phyloP scores from a whole-genome alignment of 2,797 vertebrate genomes.

The Furcifer pardalis region DNA sequence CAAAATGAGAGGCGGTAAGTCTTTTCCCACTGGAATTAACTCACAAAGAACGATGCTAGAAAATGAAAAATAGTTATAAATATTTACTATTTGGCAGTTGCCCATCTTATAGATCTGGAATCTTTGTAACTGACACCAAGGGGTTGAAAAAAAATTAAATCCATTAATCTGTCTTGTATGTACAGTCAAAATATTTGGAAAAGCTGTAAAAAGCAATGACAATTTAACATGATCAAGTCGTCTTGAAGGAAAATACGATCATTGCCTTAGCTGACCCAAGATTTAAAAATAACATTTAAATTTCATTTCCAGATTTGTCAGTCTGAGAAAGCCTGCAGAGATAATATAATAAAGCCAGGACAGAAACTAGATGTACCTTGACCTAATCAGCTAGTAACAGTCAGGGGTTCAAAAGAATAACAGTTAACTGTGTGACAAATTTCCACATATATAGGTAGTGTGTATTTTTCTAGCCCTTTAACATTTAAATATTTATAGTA shows the following conservation, averaged over 20 bases:
- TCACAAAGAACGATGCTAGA: conserved; percentile 6
- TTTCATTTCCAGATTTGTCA: conserved; percentile 28
- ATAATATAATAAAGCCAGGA: background rate
- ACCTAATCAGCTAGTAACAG: background rate
- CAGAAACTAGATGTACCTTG: background rate
- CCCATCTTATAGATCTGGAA: conserved; percentile 22
- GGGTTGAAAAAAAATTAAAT: background rate
- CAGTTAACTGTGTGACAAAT: background rate
- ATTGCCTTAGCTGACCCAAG: conserved; percentile 22
- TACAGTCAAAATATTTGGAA: conserved; percentile 39
- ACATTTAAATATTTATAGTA: background rate
- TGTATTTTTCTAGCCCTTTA: background rate
- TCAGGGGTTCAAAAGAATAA: conserved; percentile 10
- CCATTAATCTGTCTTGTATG: conserved; percentile 43
- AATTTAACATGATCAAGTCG: conserved; percentile 35
- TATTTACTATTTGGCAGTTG: conserved; percentile 22
- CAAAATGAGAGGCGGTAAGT: conserved; percentile 2
- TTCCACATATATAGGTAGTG: background rate
- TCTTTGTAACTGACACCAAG: conserved; percentile 15
- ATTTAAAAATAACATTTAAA: conserved; percentile 25
- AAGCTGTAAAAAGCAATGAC: conserved; percentile 48
- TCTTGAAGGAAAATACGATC: conserved; percentile 22
- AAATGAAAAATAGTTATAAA: conserved; percentile 28
- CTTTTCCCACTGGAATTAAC: background rate
- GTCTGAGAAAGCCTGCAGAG: conserved; percentile 14